Evolutionary conservation across 2,888 invertebrate genomes (phyloP).

Genomic region (Lepas anatifera): DNA sequence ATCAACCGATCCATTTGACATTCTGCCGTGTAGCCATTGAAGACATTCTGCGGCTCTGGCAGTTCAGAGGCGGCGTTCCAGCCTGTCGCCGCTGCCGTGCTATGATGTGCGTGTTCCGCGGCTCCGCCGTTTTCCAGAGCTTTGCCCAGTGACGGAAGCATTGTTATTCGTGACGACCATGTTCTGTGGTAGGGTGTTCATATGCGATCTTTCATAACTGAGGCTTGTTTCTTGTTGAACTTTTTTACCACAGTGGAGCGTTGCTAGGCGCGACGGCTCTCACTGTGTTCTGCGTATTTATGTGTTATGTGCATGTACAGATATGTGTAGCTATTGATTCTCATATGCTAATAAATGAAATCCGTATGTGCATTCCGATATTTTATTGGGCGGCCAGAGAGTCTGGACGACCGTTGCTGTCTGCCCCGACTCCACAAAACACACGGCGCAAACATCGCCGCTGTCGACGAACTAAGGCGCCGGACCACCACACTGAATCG

Average conservation of each 20-base stretch:
- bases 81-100: too few relatives aligned
- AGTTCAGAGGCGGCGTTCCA: not conserved
- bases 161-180: not conserved
- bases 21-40: not conserved
- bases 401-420: not conserved
- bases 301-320: slow-evolving; percentile 5
- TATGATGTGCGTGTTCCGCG: too few relatives aligned
- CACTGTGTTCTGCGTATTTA: not conserved
- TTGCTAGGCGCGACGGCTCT: not conserved
- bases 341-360: slow-evolving; percentile 1
- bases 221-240: slow-evolving; percentile 8
- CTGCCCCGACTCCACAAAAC: not conserved
- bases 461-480: too few relatives aligned
- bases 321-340: slow-evolving; percentile 3
- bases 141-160: not conserved
- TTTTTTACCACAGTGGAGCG: not conserved
- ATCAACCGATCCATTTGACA: too few relatives aligned
- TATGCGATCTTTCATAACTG: slow-evolving; percentile 7
- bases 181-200: not conserved
- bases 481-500: too few relatives aligned
- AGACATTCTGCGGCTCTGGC: not conserved
- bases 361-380: not conserved
- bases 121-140: not conserved
- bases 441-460: too few relatives aligned
- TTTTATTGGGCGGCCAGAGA: not conserved